These are phyloP conservation scores for Coleophora flavipennella DNA, from an alignment of 2,888 invertebrate species.

Conservation along the genomic window DNA sequence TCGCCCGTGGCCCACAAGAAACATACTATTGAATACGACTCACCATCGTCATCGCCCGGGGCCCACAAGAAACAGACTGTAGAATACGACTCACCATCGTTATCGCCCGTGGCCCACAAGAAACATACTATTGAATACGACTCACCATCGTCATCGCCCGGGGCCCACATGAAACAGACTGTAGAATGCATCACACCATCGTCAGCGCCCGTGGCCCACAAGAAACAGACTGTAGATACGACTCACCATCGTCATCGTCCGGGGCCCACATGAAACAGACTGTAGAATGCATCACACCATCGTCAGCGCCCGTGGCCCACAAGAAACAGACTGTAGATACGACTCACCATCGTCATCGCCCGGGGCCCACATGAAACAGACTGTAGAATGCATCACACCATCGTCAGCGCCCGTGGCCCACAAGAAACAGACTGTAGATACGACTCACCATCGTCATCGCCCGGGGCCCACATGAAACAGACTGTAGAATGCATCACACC, in stretches of 20 bases:
- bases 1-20: not conserved
- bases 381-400: no score
- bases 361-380: not conserved
- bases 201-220: constrained; percentile 1
- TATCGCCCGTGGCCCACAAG: not conserved
- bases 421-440: no score
- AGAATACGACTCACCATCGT: constrained; percentile 5
- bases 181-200: constrained; percentile 3
- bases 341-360: constrained; percentile 6
- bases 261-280: not conserved
- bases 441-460: constrained; percentile 89
- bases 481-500: constrained; percentile 87
- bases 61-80: no score
- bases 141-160: constrained; percentile 5
- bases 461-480: constrained; percentile 98
- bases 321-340: no score
- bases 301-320: constrained; percentile 3
- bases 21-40: not conserved
- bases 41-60: constrained; percentile 5
- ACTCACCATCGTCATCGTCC: constrained; percentile 5
- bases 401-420: constrained; percentile 5
- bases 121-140: no score
- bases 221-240: no score
- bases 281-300: no score
- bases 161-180: no score